Conservation (phyloP, 2,797 vertebrate genomes). For the Silurus aristotelis region DNA sequence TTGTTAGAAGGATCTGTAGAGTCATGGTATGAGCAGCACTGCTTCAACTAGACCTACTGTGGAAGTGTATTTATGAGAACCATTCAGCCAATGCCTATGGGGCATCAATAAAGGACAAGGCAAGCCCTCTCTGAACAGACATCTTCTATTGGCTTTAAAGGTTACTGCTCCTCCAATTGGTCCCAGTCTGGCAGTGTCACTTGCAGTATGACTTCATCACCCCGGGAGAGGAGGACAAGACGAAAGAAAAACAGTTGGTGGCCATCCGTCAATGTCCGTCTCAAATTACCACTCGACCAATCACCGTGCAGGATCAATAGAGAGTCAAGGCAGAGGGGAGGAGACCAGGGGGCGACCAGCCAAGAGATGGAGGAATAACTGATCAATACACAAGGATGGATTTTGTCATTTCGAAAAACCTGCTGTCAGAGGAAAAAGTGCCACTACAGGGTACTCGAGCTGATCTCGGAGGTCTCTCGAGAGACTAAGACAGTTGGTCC, state of each 20-base stretch:
- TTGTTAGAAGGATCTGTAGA: conserved; percentile 5
- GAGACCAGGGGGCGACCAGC: conserved; percentile 62
- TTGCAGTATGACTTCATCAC: conserved; percentile 79
- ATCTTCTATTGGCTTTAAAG: conserved; percentile 71
- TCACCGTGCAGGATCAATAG: conserved; percentile 85
- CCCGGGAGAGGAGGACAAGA: conserved; percentile 71
- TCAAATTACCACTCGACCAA: conserved; percentile 83
- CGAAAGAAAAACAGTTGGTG: conserved; percentile 76
- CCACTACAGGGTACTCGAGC: conserved; percentile 63
- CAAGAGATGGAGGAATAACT: conserved; percentile 79
- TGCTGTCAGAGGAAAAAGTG: conserved; percentile 64
- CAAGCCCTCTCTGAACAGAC: conserved; percentile 58
- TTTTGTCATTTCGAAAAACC: conserved; percentile 81
- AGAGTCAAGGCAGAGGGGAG: conserved; percentile 74
- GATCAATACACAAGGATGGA: conserved; percentile 81
- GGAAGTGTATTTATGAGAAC: conserved; percentile 66
- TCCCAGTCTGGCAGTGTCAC: conserved; percentile 72
- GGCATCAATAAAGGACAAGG: conserved; percentile 52
- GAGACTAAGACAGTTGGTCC: conserved; percentile 25
- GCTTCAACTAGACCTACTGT: conserved; percentile 30
- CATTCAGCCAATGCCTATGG: conserved; percentile 57
- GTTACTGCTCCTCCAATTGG: conserved; percentile 73
- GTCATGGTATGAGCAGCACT: neutral
- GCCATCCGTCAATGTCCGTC: conserved; percentile 86
- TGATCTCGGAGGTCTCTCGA: conserved; percentile 36